Conservation (phyloP, 1,140 invertebrate genomes). For the Ceratoteleas bidentatus region DNA sequence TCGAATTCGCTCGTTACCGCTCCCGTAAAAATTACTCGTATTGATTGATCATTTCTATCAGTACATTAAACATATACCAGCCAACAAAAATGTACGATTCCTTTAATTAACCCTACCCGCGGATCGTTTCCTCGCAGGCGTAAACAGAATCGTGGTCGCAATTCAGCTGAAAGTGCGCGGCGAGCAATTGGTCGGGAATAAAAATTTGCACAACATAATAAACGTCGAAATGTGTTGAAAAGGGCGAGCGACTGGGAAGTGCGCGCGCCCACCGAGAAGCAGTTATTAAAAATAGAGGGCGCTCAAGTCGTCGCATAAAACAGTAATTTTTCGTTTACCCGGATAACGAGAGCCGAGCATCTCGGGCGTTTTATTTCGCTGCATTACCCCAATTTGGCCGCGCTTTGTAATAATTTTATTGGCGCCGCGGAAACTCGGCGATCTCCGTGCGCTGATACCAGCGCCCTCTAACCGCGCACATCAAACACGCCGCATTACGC, state of each 20-base stretch:
- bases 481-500: conserved; percentile 1
- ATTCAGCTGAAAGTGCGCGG: background rate
- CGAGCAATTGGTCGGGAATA: background rate
- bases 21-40: no score
- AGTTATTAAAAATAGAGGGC: conserved; percentile 17
- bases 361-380: conserved; percentile 13
- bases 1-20: no score
- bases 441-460: background rate
- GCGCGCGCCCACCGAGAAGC: conserved; percentile 2
- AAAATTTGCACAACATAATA: conserved; percentile 28
- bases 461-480: background rate
- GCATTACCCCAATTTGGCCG: conserved; percentile 7
- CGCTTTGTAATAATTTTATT: conserved; percentile 27
- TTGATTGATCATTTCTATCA: no score
- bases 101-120: background rate
- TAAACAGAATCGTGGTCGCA: background rate
- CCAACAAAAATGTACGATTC: background rate
- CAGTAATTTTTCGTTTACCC: conserved; percentile 36
- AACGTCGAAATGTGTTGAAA: conserved; percentile 12
- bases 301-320: conserved; percentile 10
- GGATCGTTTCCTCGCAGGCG: background rate
- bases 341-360: conserved; percentile 27
- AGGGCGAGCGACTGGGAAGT: background rate
- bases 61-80: no score
- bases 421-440: background rate